Evolutionary conservation across 2,113 vertebrate genomes (phyloP).

Genomic region (Chrysemys picta): DNA sequence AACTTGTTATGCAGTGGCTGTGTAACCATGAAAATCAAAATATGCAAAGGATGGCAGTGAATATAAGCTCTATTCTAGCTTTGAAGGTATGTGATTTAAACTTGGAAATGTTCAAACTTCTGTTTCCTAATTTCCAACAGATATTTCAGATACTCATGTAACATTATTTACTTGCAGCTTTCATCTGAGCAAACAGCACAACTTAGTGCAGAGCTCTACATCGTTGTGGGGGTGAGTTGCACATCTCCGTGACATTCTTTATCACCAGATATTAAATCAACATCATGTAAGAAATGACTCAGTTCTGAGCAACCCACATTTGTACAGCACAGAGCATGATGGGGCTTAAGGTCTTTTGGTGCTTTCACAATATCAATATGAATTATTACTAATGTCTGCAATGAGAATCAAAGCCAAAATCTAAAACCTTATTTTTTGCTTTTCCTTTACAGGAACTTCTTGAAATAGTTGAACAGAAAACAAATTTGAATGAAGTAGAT

Average conservation of each 20-base stretch:
- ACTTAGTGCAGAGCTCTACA: conserved; percentile 87
- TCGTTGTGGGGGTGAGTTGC: conserved; percentile 83
- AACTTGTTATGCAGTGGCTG: conserved; percentile 91
- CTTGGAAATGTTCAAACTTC: not conserved
- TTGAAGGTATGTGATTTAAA: conserved; percentile 81
- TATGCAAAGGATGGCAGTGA: conserved; percentile 93
- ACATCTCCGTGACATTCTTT: not conserved
- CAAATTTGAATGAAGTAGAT: conserved; percentile 93
- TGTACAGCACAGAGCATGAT: not conserved
- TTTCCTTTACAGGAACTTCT: conserved; percentile 90
- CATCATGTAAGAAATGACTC: not conserved
- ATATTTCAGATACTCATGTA: not conserved
- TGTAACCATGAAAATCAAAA: conserved; percentile 91
- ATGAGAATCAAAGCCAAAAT: not conserved
- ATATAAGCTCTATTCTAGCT: conserved; percentile 89
- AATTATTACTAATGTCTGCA: not conserved
- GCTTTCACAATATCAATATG: not conserved
- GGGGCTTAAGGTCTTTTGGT: not conserved
- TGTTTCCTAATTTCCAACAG: not conserved
- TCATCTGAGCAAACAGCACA: conserved; percentile 88
- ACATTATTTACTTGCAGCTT: conserved; percentile 77
- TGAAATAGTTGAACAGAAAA: conserved; percentile 98
- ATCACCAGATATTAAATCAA: not conserved
- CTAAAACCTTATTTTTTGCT: not conserved
- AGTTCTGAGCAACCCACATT: not conserved